A percentile compares a stretch with the other conserved stretches of the same genome.
phyloP scores from a whole-genome alignment of 1,140 invertebrate genomes.

The Drosophila lacteicornis region DNA sequence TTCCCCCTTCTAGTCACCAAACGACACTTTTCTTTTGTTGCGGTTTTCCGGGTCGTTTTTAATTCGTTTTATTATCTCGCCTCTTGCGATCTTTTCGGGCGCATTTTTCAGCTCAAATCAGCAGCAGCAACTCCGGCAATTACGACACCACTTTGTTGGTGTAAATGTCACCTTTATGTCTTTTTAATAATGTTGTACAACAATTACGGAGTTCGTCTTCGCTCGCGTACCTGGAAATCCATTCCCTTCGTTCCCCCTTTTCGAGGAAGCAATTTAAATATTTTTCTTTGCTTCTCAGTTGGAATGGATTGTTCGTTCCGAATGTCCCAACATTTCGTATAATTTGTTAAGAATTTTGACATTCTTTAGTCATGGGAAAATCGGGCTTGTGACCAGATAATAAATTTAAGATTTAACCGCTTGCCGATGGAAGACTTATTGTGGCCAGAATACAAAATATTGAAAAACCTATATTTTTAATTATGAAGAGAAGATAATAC shows the following conservation, averaged over 20 bases:
- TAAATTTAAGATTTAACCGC: not conserved
- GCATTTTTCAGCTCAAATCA: slow-evolving; percentile 13
- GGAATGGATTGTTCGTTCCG: slow-evolving; percentile 19
- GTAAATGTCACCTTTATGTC: slow-evolving; percentile 69
- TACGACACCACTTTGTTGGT: slow-evolving; percentile 36
- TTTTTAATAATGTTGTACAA: slow-evolving; percentile 80
- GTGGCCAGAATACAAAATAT: not conserved
- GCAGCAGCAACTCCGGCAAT: slow-evolving; percentile 20
- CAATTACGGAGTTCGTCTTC: slow-evolving; percentile 2
- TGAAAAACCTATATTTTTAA: not conserved
- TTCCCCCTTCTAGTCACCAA: slow-evolving; percentile 24
- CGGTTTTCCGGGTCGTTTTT: slow-evolving; percentile 67
- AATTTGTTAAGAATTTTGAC: slow-evolving; percentile 25
- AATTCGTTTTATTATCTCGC: slow-evolving; percentile 44
- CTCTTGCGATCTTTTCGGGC: slow-evolving; percentile 48
- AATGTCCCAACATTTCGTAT: slow-evolving; percentile 18
- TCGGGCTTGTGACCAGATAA: slow-evolving; percentile 2
- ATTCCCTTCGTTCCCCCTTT: not conserved
- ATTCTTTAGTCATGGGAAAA: slow-evolving; percentile 9
- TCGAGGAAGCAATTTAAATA: slow-evolving; percentile 19
- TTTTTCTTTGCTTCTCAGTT: slow-evolving; percentile 10
- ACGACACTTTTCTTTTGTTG: slow-evolving; percentile 71
- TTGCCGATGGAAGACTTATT: not conserved
- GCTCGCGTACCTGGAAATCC: not conserved
- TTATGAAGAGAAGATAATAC: not conserved